Conservation (phyloP, 2,888 invertebrate genomes). For the Drosophila acutilabella region DNA sequence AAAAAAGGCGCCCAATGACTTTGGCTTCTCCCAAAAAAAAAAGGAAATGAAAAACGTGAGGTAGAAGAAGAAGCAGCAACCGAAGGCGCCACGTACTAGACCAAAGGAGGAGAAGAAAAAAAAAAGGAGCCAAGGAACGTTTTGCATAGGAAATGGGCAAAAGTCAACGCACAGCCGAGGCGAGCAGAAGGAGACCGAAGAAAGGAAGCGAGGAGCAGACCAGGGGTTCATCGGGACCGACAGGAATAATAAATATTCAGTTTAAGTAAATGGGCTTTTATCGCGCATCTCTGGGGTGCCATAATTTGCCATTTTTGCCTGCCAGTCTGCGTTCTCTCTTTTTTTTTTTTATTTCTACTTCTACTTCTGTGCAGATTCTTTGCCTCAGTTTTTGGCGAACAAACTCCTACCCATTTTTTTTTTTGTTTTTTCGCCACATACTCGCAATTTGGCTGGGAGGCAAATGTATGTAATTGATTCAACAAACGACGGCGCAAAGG, state of each 20-base stretch:
- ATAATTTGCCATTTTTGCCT: slow-evolving; percentile 81
- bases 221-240: slow-evolving; percentile 64
- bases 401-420: slow-evolving; percentile 14
- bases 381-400: slow-evolving; percentile 26
- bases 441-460: slow-evolving; percentile 55
- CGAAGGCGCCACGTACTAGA: slow-evolving; percentile 54
- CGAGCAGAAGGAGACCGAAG: background rate
- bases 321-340: slow-evolving; percentile 48
- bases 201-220: background rate
- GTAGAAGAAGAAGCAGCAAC: slow-evolving; percentile 36
- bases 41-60: slow-evolving; percentile 67
- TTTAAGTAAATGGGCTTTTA: slow-evolving; percentile 81
- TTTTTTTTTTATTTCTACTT: slow-evolving; percentile 21
- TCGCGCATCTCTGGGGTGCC: slow-evolving; percentile 80
- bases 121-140: slow-evolving; percentile 51
- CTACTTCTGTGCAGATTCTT: slow-evolving; percentile 32
- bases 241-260: slow-evolving; percentile 81
- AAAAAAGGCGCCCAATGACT: slow-evolving; percentile 3
- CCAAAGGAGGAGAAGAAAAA: slow-evolving; percentile 11
- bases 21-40: slow-evolving; percentile 8
- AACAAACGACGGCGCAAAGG: slow-evolving; percentile 71
- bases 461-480: slow-evolving; percentile 75
- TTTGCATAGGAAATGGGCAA: slow-evolving; percentile 75
- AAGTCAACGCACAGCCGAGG: slow-evolving; percentile 55
- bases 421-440: slow-evolving; percentile 39